phyloP scores from a whole-genome alignment of 1,140 invertebrate genomes.

The Caerostris darwini region DNA sequence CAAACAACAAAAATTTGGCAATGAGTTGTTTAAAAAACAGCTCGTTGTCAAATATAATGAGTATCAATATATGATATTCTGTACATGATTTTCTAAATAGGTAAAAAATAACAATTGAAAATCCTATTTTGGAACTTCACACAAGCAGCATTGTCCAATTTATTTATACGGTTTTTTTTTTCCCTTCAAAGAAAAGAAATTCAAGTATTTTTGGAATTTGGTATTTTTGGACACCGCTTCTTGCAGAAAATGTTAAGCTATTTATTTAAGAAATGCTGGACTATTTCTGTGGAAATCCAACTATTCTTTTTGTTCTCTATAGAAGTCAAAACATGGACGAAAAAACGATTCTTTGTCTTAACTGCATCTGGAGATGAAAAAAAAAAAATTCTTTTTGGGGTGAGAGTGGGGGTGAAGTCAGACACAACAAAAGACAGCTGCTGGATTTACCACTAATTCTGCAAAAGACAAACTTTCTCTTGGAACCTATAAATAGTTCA shows the following conservation, averaged over 20 bases:
- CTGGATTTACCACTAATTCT: not conserved
- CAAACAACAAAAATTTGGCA: too few relatives aligned
- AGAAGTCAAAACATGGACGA: not conserved
- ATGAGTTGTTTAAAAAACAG: too few relatives aligned
- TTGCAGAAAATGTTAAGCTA: not conserved
- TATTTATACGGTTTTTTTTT: not conserved
- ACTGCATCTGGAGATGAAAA: not conserved
- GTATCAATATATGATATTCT: too few relatives aligned
- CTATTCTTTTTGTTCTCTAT: not conserved
- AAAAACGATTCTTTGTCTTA: not conserved
- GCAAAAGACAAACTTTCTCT: slow-evolving; percentile 26
- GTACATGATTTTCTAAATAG: too few relatives aligned
- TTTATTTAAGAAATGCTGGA: not conserved
- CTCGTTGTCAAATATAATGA: too few relatives aligned
- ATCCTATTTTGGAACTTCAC: not conserved
- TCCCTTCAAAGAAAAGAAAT: not conserved
- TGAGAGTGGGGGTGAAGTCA: not conserved
- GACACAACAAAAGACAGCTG: not conserved
- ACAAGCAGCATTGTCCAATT: not conserved
- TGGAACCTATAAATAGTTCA: not conserved
- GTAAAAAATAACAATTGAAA: too few relatives aligned
- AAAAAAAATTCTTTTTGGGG: not conserved
- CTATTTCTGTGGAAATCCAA: not conserved
- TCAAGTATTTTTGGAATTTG: not conserved
- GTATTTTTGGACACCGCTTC: not conserved